These are phyloP conservation scores for Pantala flavescens DNA, from an alignment of 1,140 invertebrate genomes.

Conservation along the genomic window DNA sequence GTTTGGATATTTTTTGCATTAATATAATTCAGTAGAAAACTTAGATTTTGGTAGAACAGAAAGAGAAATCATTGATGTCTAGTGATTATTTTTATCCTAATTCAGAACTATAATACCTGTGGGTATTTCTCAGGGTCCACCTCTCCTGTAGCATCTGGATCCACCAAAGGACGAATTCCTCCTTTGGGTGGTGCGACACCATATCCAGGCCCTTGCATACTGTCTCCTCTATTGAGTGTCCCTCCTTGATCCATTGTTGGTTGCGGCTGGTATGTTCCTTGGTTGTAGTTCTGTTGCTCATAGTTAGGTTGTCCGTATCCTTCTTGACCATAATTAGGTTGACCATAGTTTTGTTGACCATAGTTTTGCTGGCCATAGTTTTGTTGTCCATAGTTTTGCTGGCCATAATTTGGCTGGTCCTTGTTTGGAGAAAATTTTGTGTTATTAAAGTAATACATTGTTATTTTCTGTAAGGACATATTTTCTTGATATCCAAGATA, in stretches of 20 bases:
- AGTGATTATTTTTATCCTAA: no score
- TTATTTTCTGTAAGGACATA: no score
- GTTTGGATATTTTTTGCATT: no score
- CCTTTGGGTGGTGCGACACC: constrained; percentile 21
- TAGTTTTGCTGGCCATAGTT: no score
- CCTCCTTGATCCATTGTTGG: not conserved
- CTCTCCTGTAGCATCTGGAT: constrained; percentile 60
- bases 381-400: no score
- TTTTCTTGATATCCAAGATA: no score
- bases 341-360: not conserved
- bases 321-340: not conserved
- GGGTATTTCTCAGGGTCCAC: constrained; percentile 62
- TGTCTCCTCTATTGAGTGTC: not conserved
- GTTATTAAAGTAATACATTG: not conserved
- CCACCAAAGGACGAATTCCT: constrained; percentile 50
- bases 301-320: not conserved
- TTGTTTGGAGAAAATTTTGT: not conserved
- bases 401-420: not conserved
- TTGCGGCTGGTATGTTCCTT: not conserved
- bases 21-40: no score
- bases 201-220: not conserved
- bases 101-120: not conserved
- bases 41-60: no score
- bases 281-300: not conserved
- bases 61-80: no score